Percentiles rank a stretch among this genome's conserved stretches.
Conservation (phyloP, 1,140 invertebrate genomes). For the Bacillus rossius region DNA sequence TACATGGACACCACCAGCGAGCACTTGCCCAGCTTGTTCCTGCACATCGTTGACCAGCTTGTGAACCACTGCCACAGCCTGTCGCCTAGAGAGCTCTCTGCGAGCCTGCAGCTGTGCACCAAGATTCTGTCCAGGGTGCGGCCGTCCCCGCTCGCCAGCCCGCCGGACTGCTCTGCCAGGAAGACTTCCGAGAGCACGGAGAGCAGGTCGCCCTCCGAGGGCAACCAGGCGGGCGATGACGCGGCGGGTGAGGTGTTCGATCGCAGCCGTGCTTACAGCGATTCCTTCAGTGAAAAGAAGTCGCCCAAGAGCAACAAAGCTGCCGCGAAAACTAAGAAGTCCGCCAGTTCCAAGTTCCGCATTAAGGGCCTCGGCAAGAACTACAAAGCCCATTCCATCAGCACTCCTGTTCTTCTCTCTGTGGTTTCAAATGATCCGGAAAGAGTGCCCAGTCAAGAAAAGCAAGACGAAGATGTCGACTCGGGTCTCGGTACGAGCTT, state of each 20-base stretch:
- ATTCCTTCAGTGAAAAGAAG: conserved; percentile 5
- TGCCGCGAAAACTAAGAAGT: conserved; percentile 4
- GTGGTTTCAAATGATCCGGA: not conserved
- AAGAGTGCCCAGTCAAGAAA: too few relatives aligned
- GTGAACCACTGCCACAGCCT: conserved; percentile 52
- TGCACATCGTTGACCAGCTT: conserved; percentile 56
- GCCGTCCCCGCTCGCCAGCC: conserved; percentile 46
- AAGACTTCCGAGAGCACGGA: not conserved
- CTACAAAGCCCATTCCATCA: not conserved
- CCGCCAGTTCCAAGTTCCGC: conserved; percentile 5
- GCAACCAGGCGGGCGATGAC: not conserved
- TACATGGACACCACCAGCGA: conserved; percentile 75
- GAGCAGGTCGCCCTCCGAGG: conserved; percentile 1
- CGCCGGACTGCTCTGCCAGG: not conserved
- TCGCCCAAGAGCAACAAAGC: conserved; percentile 2
- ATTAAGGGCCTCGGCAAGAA: not conserved
- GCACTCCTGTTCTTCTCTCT: conserved; percentile 6
- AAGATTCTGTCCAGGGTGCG: conserved; percentile 75
- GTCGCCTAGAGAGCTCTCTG: conserved; percentile 55
- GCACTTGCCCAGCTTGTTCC: conserved; percentile 67
- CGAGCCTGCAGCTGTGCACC: conserved; percentile 59
- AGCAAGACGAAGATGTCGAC: not conserved
- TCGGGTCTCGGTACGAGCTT: too few relatives aligned
- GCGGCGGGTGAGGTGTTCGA: not conserved
- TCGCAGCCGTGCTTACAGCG: conserved; percentile 9